Percentiles rank a stretch among this genome's conserved stretches.
Conservation (phyloP, 2,888 invertebrate genomes). For the Idaea dimidiata region DNA sequence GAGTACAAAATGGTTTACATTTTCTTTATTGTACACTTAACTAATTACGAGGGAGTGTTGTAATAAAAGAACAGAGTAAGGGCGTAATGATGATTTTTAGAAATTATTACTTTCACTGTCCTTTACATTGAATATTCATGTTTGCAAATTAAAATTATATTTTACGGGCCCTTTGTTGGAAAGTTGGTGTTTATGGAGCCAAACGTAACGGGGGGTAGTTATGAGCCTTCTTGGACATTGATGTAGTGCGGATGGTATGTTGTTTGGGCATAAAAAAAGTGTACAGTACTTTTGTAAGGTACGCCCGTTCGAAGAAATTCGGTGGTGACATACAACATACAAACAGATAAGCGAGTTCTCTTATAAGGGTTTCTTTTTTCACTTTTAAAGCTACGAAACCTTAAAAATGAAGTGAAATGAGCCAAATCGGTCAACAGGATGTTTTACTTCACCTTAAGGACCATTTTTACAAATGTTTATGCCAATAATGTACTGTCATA, state of each 20-base stretch:
- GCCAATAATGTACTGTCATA: background rate
- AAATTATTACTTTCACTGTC: conserved; percentile 42
- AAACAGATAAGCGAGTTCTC: too few species aligned
- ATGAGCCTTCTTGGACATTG: background rate
- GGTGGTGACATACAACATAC: too few species aligned
- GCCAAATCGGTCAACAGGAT: too few species aligned
- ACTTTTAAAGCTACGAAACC: too few species aligned
- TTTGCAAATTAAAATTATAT: conserved; percentile 20
- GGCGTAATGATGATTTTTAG: conserved; percentile 48
- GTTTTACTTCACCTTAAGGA: too few species aligned
- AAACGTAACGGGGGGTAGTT: background rate
- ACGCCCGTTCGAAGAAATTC: too few species aligned
- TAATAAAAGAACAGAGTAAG: conserved; percentile 42
- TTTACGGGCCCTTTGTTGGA: conserved; percentile 18
- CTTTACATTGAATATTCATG: conserved; percentile 40
- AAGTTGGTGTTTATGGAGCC: background rate
- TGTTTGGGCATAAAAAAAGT: background rate
- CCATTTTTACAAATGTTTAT: too few species aligned
- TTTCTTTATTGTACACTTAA: conserved; percentile 43
- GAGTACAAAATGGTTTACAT: conserved; percentile 31
- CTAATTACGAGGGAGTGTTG: conserved; percentile 55
- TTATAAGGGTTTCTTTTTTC: too few species aligned
- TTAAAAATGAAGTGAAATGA: too few species aligned
- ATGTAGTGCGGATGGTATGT: background rate
- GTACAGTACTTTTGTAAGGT: background rate